Evolutionary conservation across 2,113 vertebrate genomes (phyloP).

Genomic region (Nothoprocta perdicaria): DNA sequence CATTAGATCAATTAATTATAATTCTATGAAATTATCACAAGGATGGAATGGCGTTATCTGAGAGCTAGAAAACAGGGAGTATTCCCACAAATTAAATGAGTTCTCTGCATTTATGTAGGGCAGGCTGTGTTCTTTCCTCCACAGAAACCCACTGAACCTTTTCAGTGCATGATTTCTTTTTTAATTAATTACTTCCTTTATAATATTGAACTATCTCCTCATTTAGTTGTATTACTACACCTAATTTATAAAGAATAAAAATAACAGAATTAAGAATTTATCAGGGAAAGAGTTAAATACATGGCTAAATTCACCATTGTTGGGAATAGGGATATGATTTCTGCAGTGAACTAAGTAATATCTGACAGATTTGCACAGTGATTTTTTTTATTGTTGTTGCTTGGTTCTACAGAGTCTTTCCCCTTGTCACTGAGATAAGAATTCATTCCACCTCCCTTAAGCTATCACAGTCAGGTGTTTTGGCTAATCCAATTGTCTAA

Average conservation of each 20-base stretch:
- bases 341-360: neutral
- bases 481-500: neutral
- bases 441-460: neutral
- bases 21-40: neutral
- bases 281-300: neutral
- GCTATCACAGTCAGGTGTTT: neutral
- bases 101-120: neutral
- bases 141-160: neutral
- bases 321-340: neutral
- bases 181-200: neutral
- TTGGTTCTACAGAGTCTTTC: rapidly evolving
- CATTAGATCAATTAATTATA: neutral
- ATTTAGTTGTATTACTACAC: neutral
- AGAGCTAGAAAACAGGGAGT: neutral
- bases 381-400: neutral
- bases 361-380: neutral
- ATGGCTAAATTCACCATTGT: neutral
- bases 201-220: neutral
- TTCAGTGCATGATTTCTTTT: neutral
- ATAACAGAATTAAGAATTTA: neutral
- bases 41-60: neutral
- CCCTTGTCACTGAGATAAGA: neutral
- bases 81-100: neutral
- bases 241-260: neutral
- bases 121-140: neutral